A percentile compares a stretch with the other conserved stretches of the same genome.
phyloP scores from a whole-genome alignment of 2,797 vertebrate species.

The Forpus xanthops region DNA sequence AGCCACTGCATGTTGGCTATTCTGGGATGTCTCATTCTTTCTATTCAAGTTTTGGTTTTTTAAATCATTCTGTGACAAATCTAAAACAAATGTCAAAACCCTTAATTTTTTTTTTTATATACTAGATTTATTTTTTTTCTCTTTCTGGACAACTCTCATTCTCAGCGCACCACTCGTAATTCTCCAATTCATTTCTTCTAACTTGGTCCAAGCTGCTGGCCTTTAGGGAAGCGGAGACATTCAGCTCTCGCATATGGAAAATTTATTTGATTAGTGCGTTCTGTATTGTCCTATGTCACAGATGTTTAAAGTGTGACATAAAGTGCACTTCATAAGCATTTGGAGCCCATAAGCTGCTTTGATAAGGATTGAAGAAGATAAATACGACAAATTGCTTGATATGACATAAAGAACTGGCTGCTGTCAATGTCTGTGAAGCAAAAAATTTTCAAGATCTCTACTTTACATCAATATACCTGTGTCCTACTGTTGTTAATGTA shows the following conservation, averaged over 20 bases:
- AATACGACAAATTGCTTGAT: neutral
- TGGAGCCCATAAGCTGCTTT: neutral
- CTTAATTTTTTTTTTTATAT: conserved; percentile 39
- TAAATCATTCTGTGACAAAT: conserved; percentile 70
- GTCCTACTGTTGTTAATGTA: neutral
- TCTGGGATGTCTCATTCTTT: conserved; percentile 70
- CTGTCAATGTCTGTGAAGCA: neutral
- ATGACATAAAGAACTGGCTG: neutral
- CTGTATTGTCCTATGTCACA: neutral
- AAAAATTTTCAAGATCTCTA: neutral
- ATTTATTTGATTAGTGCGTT: neutral
- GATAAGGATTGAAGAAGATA: neutral
- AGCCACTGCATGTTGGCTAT: conserved; percentile 69
- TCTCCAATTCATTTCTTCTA: conserved; percentile 1
- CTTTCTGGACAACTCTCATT: conserved; percentile 22
- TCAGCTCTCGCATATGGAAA: neutral
- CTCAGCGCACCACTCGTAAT: conserved; percentile 43
- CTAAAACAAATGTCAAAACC: conserved; percentile 68
- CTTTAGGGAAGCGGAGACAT: neutral
- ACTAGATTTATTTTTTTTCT: neutral
- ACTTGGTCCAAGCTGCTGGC: neutral
- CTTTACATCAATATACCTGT: neutral
- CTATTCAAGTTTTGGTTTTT: conserved; percentile 70
- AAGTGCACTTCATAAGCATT: neutral
- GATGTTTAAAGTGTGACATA: neutral